Evolutionary conservation across 2,113 vertebrate genomes (phyloP).

Genomic region (Serilophus lunatus): DNA sequence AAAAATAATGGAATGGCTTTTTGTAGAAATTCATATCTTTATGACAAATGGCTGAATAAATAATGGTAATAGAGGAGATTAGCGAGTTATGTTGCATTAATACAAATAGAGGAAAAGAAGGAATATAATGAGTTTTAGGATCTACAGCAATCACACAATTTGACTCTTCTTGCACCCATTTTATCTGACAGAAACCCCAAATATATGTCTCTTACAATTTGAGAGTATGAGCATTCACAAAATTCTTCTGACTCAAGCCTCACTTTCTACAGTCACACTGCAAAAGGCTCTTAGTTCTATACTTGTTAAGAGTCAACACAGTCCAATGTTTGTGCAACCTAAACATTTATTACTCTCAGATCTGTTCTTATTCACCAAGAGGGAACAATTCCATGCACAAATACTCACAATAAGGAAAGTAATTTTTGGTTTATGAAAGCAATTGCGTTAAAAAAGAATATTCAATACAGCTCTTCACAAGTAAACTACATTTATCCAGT

Average conservation of each 20-base stretch:
- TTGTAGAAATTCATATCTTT: not conserved
- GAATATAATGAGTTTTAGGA: not conserved
- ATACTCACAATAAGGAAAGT: not conserved
- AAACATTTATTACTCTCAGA: not conserved
- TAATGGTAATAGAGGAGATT: not conserved
- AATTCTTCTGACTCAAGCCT: not conserved
- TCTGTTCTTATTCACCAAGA: not conserved
- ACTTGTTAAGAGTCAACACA: not conserved
- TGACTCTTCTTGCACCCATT: not conserved
- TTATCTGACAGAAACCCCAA: not conserved
- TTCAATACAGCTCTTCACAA: not conserved
- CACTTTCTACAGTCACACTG: not conserved
- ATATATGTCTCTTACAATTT: not conserved
- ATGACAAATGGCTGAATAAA: not conserved
- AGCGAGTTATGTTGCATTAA: not conserved
- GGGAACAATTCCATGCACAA: not conserved
- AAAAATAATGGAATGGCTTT: not conserved
- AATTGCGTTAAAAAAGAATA: not conserved
- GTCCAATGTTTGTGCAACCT: not conserved
- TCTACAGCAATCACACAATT: not conserved
- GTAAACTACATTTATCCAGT: not conserved
- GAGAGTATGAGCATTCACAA: not conserved
- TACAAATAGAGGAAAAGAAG: not conserved
- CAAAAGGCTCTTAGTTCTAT: not conserved
- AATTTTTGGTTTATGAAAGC: not conserved